Evolutionary conservation across 2,888 invertebrate genomes (phyloP), one percentile per base, ranked within the genome.

Genomic region (Tuta absoluta): DNA sequence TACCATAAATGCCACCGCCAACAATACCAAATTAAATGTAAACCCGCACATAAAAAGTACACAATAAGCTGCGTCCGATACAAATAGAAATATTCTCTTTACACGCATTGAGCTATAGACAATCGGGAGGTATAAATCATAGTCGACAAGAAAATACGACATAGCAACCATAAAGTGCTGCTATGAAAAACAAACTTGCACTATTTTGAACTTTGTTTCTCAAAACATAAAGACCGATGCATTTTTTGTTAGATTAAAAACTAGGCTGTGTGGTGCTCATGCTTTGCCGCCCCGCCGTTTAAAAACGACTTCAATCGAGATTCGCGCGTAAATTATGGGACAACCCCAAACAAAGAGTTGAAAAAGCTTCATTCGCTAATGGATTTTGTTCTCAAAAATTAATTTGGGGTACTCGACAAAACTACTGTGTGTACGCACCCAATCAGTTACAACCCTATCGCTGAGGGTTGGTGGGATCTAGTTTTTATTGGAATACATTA

Each of bases 351-450:
- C 89, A 90, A 91, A 82, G 78, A 70, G 72, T 79, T 76, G 80
- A 87, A 86, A 88, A 89, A 86, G 76, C 77, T 79, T 82, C 81
- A 87, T 86, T 86, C 87, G 83, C 89, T 90, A 91, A 91, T 91
- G 89, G 86, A 89, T 90, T 89, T 88, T 89, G 87, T 89, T 91
- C 88, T 87, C 84, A 86, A 87, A 89, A 87, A 90, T 90, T 90
- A 89, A 90, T 91, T 90, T 87, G 86, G 89, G 89, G 89, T 89
- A 87, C 87, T 87, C 80, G 81, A 87, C 85, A 82, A 85, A 85
- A 85, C 80, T 81, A 78, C 74, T 77, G 75, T 83, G 77, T 85
- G 88, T 87, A 86, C 82, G 79, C 87, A 87, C 85, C 87, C 85
- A 88, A 89, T 89, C 82, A 84, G 75, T 74, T 66, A 70, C 77